These are phyloP conservation scores for Brienomyrus longianalis DNA, from an alignment of 2,113 vertebrate genomes.

Conservation along the genomic window DNA sequence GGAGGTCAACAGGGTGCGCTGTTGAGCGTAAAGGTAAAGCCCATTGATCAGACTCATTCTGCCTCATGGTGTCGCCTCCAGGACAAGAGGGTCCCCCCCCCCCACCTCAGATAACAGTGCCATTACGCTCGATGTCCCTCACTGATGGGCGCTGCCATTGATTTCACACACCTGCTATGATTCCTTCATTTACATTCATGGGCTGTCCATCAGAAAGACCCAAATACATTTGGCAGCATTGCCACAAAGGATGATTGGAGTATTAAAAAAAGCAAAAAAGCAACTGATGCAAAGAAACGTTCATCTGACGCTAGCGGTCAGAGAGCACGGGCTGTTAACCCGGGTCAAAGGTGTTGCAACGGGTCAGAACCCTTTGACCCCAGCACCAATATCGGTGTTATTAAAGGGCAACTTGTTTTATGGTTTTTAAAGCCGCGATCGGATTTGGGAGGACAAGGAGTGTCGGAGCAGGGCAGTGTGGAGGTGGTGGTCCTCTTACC, in stretches of 20 bases:
- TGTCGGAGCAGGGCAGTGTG: not conserved
- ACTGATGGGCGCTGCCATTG: slow-evolving; percentile 74
- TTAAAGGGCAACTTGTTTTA: slow-evolving; percentile 61
- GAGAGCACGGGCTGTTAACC: slow-evolving; percentile 68
- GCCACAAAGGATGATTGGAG: slow-evolving; percentile 54
- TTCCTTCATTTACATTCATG: slow-evolving; percentile 98
- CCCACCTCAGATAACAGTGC: not conserved
- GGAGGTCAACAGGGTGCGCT: not conserved
- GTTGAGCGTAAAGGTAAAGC: not conserved
- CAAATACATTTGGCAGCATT: slow-evolving; percentile 94
- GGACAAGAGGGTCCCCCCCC: not conserved
- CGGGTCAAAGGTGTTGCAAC: slow-evolving; percentile 86
- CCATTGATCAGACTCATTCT: not conserved
- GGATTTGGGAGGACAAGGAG: not conserved
- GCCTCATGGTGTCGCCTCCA: not conserved
- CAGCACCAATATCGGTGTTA: slow-evolving; percentile 72
- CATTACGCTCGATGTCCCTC: slow-evolving; percentile 10
- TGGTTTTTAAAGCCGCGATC: slow-evolving; percentile 36
- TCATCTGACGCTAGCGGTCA: slow-evolving; percentile 93
- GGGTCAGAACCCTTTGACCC: slow-evolving; percentile 87
- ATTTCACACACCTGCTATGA: slow-evolving; percentile 87
- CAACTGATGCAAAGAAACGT: slow-evolving; percentile 91
- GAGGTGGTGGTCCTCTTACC: slow-evolving; percentile 61
- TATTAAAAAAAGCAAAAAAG: slow-evolving; percentile 65
- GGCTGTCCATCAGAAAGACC: slow-evolving; percentile 77